These are phyloP conservation scores for Gerris lacustris DNA, from an alignment of 2,888 invertebrate genomes.

Conservation along the genomic window DNA sequence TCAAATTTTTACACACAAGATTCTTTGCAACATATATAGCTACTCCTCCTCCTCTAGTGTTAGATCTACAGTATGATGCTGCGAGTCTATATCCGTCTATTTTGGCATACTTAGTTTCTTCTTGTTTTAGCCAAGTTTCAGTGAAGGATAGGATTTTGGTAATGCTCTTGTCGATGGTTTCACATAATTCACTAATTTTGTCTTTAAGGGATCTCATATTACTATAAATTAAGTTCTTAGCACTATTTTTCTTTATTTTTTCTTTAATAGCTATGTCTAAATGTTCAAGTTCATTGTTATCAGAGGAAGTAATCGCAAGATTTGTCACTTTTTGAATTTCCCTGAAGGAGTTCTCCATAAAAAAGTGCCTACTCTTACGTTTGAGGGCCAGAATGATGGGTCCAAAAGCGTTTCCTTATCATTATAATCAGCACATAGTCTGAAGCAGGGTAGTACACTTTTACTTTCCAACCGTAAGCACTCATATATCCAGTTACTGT, in stretches of 20 bases:
- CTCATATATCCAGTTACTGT: not conserved
- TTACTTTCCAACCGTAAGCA: not conserved
- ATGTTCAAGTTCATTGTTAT: too few relatives aligned
- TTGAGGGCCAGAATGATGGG: not conserved
- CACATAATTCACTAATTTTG: not conserved
- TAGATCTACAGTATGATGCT: not conserved
- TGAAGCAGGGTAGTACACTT: not conserved
- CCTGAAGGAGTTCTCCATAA: not conserved
- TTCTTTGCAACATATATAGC: not conserved
- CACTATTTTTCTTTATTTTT: too few relatives aligned
- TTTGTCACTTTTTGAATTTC: not conserved
- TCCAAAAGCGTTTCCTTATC: not conserved
- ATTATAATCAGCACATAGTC: not conserved
- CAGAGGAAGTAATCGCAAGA: too few relatives aligned
- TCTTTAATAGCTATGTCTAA: too few relatives aligned
- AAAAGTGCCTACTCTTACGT: not conserved
- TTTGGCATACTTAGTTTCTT: not conserved
- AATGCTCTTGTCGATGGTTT: not conserved
- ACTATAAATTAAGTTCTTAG: not conserved
- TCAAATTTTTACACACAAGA: not conserved
- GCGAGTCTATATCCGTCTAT: not conserved
- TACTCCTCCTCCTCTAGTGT: not conserved
- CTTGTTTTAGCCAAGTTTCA: not conserved
- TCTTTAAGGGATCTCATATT: not conserved
- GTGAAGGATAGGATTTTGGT: not conserved